phyloP scores from a whole-genome alignment of 2,888 invertebrate genomes.

The Catocala sponsa region DNA sequence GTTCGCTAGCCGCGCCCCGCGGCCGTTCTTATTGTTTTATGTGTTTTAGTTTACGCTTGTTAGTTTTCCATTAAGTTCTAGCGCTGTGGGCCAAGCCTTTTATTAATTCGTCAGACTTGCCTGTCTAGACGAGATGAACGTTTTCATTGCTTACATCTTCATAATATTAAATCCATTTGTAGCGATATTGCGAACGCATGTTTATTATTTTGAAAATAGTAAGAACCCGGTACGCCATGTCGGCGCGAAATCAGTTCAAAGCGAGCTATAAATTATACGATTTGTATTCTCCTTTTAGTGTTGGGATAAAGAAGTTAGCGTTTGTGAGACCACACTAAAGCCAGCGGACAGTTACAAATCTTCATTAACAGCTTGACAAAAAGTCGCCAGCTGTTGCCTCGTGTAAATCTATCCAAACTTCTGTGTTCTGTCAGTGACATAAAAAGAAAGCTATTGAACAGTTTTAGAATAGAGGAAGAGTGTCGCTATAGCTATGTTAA shows the following conservation, averaged over 20 bases:
- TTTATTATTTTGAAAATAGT: constrained; percentile 67
- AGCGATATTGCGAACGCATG: constrained; percentile 54
- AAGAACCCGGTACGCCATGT: constrained; percentile 48
- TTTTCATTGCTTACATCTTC: constrained; percentile 61
- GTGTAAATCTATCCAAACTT: constrained; percentile 70
- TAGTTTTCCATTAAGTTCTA: constrained; percentile 73
- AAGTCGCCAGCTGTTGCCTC: constrained; percentile 71
- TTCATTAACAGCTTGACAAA: constrained; percentile 82
- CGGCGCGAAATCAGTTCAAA: constrained; percentile 73
- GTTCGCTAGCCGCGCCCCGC: constrained; percentile 48
- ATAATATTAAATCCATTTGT: constrained; percentile 64
- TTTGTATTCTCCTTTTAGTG: constrained; percentile 66
- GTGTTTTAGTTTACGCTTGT: constrained; percentile 78
- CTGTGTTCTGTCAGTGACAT: constrained; percentile 31
- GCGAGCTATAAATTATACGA: constrained; percentile 70
- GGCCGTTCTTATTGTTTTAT: constrained; percentile 69
- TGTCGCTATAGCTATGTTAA: constrained; percentile 16
- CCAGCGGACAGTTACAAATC: constrained; percentile 76
- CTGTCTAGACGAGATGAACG: constrained; percentile 59
- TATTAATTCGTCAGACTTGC: constrained; percentile 70
- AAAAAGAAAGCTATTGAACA: constrained; percentile 28
- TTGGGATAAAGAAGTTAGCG: constrained; percentile 69
- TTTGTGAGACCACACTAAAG: constrained; percentile 71
- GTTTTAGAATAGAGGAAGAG: constrained; percentile 29
- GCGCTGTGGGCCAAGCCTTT: constrained; percentile 64